Evolutionary conservation across 2,797 vertebrate species (phyloP).

Genomic region (Carduelis carduelis): DNA sequence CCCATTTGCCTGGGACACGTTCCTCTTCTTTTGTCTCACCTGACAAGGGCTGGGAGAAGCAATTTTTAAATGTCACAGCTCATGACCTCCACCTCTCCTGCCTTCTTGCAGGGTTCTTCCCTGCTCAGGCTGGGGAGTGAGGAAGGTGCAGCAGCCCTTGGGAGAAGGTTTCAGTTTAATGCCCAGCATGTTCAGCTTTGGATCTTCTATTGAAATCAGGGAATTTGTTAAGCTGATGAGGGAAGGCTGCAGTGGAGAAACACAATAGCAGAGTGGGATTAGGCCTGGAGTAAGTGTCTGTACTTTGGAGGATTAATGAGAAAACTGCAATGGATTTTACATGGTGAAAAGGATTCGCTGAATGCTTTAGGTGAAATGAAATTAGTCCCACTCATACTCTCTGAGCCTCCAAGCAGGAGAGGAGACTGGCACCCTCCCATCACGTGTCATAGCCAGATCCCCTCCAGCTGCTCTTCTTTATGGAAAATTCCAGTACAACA

Average conservation of each 20-base stretch:
- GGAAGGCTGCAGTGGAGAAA: conserved; percentile 59
- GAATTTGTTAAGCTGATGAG: conserved; percentile 71
- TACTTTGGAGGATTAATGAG: conserved; percentile 70
- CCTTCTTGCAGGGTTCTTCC: not conserved
- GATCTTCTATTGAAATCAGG: conserved; percentile 46
- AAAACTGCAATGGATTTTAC: conserved; percentile 68
- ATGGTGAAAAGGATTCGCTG: conserved; percentile 63
- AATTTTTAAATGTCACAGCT: conserved; percentile 62
- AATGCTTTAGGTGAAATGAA: conserved; percentile 66
- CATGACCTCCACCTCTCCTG: not conserved
- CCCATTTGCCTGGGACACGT: conserved; percentile 26
- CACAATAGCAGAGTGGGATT: conserved; percentile 70
- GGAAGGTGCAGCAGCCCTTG: conserved; percentile 7
- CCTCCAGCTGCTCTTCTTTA: not conserved
- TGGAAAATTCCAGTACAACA: conserved; percentile 16
- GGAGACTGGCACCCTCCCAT: conserved; percentile 25
- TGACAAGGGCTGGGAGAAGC: not conserved
- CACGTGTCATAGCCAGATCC: conserved; percentile 8
- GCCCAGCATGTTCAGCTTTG: conserved; percentile 47
- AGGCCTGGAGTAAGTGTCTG: conserved; percentile 68
- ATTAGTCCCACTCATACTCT: conserved; percentile 45
- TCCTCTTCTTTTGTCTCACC: conserved; percentile 18
- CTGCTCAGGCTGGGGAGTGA: not conserved
- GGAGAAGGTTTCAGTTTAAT: conserved; percentile 44
- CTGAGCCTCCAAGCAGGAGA: conserved; percentile 7